Evolutionary conservation across 2,797 vertebrate genomes (phyloP), one percentile per base, ranked within the genome.

Genomic region (Podarcis lilfordi): DNA sequence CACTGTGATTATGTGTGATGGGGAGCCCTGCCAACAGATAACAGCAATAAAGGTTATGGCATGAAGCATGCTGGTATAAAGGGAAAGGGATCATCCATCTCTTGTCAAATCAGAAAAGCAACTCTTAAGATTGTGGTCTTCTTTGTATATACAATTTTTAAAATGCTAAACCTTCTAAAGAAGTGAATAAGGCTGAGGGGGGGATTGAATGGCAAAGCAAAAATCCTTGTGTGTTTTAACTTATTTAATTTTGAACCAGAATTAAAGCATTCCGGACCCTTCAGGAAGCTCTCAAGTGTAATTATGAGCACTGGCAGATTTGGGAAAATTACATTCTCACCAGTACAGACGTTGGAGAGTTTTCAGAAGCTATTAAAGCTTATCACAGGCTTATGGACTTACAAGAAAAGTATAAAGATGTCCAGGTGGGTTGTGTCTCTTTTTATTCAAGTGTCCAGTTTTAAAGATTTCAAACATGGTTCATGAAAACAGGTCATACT

Each of bases 281-380:
- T 82, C 98, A 98, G 87, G 99, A 99, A 97, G 98, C 99, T 68
- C 97, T 99, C 86, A 99, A 98, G 92, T 99, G 99, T 94, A 99
- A 99, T 96, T 99, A 97, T 37, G 98, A 99, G 86, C 98, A 98
- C 91, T 99, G 99, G 99, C 99, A 99, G 96, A 99, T 99, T 96
- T 99, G 99, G 99, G 99, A 99, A 96, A 99, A 99, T 95, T 99
- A 98, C 92, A 97, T 99, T 55, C 91, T 97, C 0, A 98, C 98
- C 85, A 97, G 98, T 95, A 97, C 97, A 11, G 99, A 99, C 17
- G 69, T 99, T 23, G 99, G 99, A 77, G 98, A 98, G 86, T 99
- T 99, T 93, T 90, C 95, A 9, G 98, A 99, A 96, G 97, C 98
- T 91, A 97, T 99, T 94, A 98, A 98, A 95, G 98, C 98, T 81